Evolutionary conservation across 2,888 invertebrate genomes (phyloP).

Genomic region (Gastracanthus pulcherrimus): DNA sequence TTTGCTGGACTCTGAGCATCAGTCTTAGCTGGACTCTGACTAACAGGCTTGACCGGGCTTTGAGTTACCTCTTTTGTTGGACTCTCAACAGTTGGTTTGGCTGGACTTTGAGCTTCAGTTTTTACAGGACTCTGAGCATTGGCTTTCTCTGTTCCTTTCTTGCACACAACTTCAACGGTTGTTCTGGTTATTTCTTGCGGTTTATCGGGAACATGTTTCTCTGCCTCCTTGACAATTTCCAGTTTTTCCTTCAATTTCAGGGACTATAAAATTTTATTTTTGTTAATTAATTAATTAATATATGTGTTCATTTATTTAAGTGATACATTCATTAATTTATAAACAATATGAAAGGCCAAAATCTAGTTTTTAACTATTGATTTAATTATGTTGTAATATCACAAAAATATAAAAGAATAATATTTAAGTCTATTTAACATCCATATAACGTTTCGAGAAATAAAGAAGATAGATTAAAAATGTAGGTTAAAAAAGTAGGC

Average conservation of each 20-base stretch:
- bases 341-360: too few species aligned
- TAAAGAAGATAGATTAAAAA: too few species aligned
- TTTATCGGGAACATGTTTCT: slow-evolving; percentile 41
- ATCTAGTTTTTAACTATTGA: not conserved
- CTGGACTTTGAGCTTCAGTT: slow-evolving; percentile 18
- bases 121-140: slow-evolving; percentile 5
- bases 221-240: slow-evolving; percentile 48
- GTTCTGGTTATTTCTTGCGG: slow-evolving; percentile 48
- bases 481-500: too few species aligned
- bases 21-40: slow-evolving; percentile 17
- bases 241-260: slow-evolving; percentile 6
- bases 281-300: not conserved
- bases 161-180: slow-evolving; percentile 35
- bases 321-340: too few species aligned
- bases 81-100: slow-evolving; percentile 20
- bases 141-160: slow-evolving; percentile 37
- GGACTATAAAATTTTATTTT: slow-evolving; percentile 9
- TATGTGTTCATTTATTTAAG: too few species aligned
- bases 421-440: too few species aligned
- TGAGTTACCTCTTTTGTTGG: slow-evolving; percentile 8
- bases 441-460: too few species aligned
- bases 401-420: not conserved
- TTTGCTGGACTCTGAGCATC: slow-evolving; percentile 35
- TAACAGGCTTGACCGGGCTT: slow-evolving; percentile 27
- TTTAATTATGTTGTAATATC: not conserved